Evolutionary conservation across 2,113 vertebrate genomes (phyloP).

Genomic region (Siphamia tubifer): DNA sequence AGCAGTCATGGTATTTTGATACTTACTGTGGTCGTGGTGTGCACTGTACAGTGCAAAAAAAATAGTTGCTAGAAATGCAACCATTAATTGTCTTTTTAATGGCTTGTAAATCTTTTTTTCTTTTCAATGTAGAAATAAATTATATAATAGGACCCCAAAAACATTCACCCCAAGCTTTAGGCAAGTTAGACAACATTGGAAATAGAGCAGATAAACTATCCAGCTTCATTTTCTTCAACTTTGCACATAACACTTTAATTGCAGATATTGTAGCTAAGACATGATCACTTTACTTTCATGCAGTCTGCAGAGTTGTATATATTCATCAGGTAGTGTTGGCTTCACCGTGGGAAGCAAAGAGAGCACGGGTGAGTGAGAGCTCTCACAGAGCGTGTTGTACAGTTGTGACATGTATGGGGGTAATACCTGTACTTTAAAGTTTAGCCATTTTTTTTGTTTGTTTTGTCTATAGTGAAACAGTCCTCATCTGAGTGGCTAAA

Average conservation of each 20-base stretch:
- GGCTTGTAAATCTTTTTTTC: slow-evolving; percentile 23
- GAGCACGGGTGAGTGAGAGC: slow-evolving; percentile 18
- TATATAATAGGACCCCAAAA: slow-evolving; percentile 5
- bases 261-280: slow-evolving; percentile 65
- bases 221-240: slow-evolving; percentile 27
- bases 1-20: slow-evolving; percentile 51
- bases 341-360: slow-evolving; percentile 22
- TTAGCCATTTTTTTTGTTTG: slow-evolving; percentile 49
- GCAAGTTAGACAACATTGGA: slow-evolving; percentile 8
- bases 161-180: slow-evolving; percentile 8
- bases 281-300: slow-evolving; percentile 28
- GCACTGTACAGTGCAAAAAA: slow-evolving; percentile 41
- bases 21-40: slow-evolving; percentile 67
- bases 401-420: slow-evolving; percentile 42
- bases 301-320: slow-evolving; percentile 55
- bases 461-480: slow-evolving; percentile 42
- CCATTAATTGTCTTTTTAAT: slow-evolving; percentile 42
- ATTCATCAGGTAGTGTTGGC: slow-evolving; percentile 25
- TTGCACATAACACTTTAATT: slow-evolving; percentile 79
- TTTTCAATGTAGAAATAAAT: slow-evolving; percentile 24
- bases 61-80: slow-evolving; percentile 36
- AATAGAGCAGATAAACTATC: slow-evolving; percentile 3
- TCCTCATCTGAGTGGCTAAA: slow-evolving; percentile 25
- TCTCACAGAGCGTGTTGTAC: slow-evolving; percentile 25
- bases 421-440: slow-evolving; percentile 45